A percentile compares a stretch with the other conserved stretches of the same genome.
Evolutionary conservation across 1,140 invertebrate genomes (phyloP).

Genomic region (Microplitis mediator): DNA sequence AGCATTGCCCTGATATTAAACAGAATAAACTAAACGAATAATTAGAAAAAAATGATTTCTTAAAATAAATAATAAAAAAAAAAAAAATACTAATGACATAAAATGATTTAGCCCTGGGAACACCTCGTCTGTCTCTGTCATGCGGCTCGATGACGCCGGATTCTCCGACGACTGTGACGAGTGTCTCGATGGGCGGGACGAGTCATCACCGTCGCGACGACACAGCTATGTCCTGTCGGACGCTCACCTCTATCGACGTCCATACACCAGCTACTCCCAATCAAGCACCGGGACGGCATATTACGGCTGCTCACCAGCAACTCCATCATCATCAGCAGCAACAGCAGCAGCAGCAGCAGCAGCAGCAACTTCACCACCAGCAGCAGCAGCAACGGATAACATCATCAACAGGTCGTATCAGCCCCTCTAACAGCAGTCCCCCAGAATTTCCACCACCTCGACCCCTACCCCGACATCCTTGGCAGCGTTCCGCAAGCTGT

Average conservation of each 20-base stretch:
- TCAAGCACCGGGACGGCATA: slow-evolving; percentile 52
- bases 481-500: slow-evolving; percentile 80
- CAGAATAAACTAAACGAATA: not conserved
- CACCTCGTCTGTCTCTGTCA: slow-evolving; percentile 65
- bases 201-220: slow-evolving; percentile 60
- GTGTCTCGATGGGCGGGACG: slow-evolving; percentile 61
- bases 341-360: too few species aligned
- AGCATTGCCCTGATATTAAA: not conserved
- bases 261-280: slow-evolving; percentile 61
- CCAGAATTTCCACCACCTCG: slow-evolving; percentile 57
- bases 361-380: slow-evolving; percentile 31
- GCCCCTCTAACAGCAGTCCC: slow-evolving; percentile 63
- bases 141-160: slow-evolving; percentile 69
- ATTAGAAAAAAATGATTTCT: not conserved
- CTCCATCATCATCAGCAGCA: slow-evolving; percentile 50
- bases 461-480: slow-evolving; percentile 64
- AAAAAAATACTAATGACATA: not conserved
- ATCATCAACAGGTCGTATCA: slow-evolving; percentile 64
- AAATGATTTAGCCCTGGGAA: slow-evolving; percentile 53
- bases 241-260: slow-evolving; percentile 63
- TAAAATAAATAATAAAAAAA: not conserved
- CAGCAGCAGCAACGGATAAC: slow-evolving; percentile 46
- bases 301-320: slow-evolving; percentile 53
- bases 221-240: slow-evolving; percentile 63
- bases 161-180: slow-evolving; percentile 65